These are phyloP conservation scores for Phalloptychus januarius DNA, from an alignment of 2,797 vertebrate genomes.

Conservation along the genomic window DNA sequence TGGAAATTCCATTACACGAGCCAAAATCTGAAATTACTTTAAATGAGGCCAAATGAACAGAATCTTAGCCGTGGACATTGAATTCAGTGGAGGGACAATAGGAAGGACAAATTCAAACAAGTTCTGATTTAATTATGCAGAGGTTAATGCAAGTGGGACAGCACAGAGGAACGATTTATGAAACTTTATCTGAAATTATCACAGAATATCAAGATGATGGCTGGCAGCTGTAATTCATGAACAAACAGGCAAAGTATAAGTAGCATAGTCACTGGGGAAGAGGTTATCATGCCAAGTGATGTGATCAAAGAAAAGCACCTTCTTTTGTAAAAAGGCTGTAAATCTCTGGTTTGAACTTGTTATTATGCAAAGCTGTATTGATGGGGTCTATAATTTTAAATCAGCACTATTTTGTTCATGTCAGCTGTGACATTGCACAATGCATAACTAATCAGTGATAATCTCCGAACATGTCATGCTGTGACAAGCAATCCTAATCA, in stretches of 20 bases:
- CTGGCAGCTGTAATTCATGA: not conserved
- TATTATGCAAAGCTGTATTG: not conserved
- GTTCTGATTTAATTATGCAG: slow-evolving; percentile 10
- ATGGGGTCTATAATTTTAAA: not conserved
- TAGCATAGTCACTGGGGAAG: not conserved
- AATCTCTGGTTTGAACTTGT: too few species aligned
- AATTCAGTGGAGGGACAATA: not conserved
- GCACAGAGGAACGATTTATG: not conserved
- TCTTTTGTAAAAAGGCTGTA: not conserved
- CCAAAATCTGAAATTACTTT: not conserved
- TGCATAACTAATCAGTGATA: not conserved
- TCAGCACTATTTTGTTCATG: not conserved
- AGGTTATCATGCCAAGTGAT: not conserved
- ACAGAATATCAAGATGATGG: not conserved
- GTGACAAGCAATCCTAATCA: not conserved
- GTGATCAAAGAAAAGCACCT: not conserved
- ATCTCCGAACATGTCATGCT: not conserved
- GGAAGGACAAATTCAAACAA: slow-evolving; percentile 2
- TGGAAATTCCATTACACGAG: not conserved
- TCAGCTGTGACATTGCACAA: not conserved
- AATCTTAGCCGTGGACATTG: not conserved
- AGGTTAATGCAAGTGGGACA: slow-evolving; percentile 6
- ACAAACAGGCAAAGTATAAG: not conserved
- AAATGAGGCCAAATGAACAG: not conserved
- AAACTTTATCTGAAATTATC: not conserved